Base-by-base conservation (phyloP, 2,113 vertebrate genomes). In the Telmatochromis sp. region DNA sequence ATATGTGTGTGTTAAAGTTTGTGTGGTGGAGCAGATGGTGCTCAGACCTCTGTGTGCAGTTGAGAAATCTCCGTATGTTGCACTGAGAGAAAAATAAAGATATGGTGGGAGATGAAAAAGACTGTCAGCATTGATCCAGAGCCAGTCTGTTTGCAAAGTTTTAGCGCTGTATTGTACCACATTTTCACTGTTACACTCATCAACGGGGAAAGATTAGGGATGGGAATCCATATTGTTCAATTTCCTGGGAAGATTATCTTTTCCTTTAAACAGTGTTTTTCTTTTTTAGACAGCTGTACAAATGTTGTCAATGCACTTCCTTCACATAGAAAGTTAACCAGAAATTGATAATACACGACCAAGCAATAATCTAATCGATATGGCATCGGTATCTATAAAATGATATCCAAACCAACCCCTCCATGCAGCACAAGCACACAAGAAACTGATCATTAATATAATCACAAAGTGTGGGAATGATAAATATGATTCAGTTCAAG, bases 31-130 rank as follows among this genome's bases (percentile, higher is more conserved):
- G 88, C 96, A 96, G 95, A 96, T 96, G 94, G 95, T 54, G 91
- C 78, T 94, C 86, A 91, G 92, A 92, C 93, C 87, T 95, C 90
- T 85, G 87, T 94, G 89, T 94, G 91, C 82, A 68, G 86, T 86
- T 91, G 92, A 95, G 92, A 95, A 93, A 93, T 91, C 91, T 94
- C 93, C 93, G 70, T 95, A 90, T 95, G 94, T 90, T 89, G n/a
- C 81, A 70, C 45, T 80, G 87, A 93, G 88, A 88, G 89, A 82
- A 87, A 93, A 89, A 88, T 90, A 79, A 86, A 89, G 88, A 91
- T 91, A 88, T 80, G 54, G 26, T 79, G 73, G 54, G 63, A 88
- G 75, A 87, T 54, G 60, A 40, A 80, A 75, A 68, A 53, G 73
- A 81, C 75, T 82, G 83, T 87, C 83, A 82, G 40, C 82, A 42